Conservation (phyloP, 1,140 invertebrate species). For the Hylaeus anthracinus region DNA sequence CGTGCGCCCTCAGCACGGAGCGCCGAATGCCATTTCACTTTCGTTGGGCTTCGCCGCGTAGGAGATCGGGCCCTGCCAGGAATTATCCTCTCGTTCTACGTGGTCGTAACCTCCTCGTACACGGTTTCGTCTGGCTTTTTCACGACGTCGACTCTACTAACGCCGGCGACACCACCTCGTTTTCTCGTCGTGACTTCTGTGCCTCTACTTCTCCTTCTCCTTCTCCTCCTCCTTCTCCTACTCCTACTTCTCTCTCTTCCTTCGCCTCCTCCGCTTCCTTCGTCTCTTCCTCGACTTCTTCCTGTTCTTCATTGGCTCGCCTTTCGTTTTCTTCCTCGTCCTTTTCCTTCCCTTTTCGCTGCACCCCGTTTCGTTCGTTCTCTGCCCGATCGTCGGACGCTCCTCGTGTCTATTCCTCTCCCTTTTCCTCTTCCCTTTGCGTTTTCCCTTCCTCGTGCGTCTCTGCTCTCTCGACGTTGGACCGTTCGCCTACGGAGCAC, state of each 20-base stretch:
- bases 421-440: conserved; percentile 43
- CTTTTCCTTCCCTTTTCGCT: conserved; percentile 40
- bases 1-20: conserved; percentile 73
- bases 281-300: conserved; percentile 30
- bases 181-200: conserved; percentile 58
- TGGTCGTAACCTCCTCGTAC: conserved; percentile 63
- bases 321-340: conserved; percentile 39
- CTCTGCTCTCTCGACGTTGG: conserved; percentile 61
- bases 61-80: conserved; percentile 78
- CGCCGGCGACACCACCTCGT: conserved; percentile 54
- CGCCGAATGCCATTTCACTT: conserved; percentile 81
- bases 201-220: conserved; percentile 50
- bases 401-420: conserved; percentile 40
- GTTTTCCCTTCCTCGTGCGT: conserved; percentile 20
- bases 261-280: conserved; percentile 21
- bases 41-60: conserved; percentile 80
- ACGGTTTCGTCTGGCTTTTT: conserved; percentile 61
- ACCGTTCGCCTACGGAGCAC: conserved; percentile 65
- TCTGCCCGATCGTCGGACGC: conserved; percentile 8
- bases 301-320: conserved; percentile 39
- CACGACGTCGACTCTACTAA: conserved; percentile 53
- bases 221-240: conserved; percentile 43
- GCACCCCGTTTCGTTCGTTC: conserved; percentile 19
- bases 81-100: conserved; percentile 73
- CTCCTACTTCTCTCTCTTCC: conserved; percentile 25